Evolutionary conservation across 92 coral and sea anemone genomes (phyloP), one percentile per base, ranked within the genome.

Genomic region (Umimayanthus kanabou): DNA sequence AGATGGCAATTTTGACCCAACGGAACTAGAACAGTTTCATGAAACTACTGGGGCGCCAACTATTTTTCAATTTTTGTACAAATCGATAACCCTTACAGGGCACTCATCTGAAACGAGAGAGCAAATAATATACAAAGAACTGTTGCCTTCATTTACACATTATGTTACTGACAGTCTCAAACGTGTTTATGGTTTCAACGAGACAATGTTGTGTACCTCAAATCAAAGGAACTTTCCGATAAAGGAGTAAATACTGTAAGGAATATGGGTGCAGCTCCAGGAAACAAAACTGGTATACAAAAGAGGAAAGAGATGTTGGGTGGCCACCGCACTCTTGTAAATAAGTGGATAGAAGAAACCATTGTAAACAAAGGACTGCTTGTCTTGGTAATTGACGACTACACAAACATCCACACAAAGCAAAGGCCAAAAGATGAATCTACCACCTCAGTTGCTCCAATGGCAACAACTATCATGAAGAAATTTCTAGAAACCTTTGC

Each of bases 331-430:
- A 20, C 37, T 26, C 4, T 26, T 7, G 75, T 74, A 15, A 89
- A 89, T 78, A 40, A 89, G 29, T 75, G 85, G 42, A 89, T 84
- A 9, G 3, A 33, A 45, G 85, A 89, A 69, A 76, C 92, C 3
- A 50, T 89, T 28, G 37, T 84, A 61, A 79, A 89, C 50, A 49
- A 84, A 70, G 49, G 14, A 53, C 16, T 87, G 29, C 74, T 89
- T 55, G n/a, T 77, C 58, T 18, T 89, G 39, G 81, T 78, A 77
- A 77, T 84, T 61, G 87, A 88, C 28, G 87, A 89, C 80, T 79
- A 89, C 29, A 86, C 80, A 40, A 76, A 89, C 88, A 89, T 89
- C 8, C 88, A 89, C 45, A 84, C 88, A 43, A 88, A 81, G 23
- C 64, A 80, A 33, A 49, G 71, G 47, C 84, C 71, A 14, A 80